Evolutionary conservation across 2,888 invertebrate genomes (phyloP).

Genomic region (Limulus polyphemus): DNA sequence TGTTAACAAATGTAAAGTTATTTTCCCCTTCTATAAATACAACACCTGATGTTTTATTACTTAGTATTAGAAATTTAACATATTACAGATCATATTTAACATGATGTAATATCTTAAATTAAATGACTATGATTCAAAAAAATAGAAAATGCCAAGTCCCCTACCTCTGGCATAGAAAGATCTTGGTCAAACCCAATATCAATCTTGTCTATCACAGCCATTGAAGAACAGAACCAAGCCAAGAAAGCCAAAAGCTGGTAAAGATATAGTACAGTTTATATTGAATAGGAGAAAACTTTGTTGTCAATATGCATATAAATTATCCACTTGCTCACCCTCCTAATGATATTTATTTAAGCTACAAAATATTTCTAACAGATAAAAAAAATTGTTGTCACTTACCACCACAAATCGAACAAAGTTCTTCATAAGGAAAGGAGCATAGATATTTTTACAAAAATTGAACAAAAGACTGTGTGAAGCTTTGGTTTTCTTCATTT

Average conservation of each 20-base stretch:
- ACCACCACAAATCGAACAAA: slow-evolving; percentile 46
- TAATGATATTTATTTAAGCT: no score
- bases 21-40: no score
- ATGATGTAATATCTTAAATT: no score
- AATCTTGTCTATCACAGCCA: slow-evolving; percentile 74
- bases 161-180: slow-evolving; percentile 39
- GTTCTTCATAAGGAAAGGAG: slow-evolving; percentile 67
- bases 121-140: no score
- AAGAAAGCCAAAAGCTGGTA: slow-evolving; percentile 71
- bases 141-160: neutral
- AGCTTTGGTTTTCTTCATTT: slow-evolving; percentile 34
- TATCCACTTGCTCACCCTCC: no score
- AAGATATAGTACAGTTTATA: neutral
- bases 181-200: slow-evolving; percentile 92
- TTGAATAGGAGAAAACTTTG: neutral
- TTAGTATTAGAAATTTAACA: no score
- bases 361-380: no score
- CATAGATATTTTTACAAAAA: slow-evolving; percentile 73
- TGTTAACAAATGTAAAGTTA: no score
- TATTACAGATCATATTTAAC: no score
- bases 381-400: slow-evolving; percentile 3
- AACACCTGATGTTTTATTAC: no score
- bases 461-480: slow-evolving; percentile 56
- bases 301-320: no score
- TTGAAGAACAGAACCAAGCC: slow-evolving; percentile 76